These are phyloP conservation scores for Saturnia pavonia DNA, from an alignment of 2,888 invertebrate genomes.

Conservation along the genomic window DNA sequence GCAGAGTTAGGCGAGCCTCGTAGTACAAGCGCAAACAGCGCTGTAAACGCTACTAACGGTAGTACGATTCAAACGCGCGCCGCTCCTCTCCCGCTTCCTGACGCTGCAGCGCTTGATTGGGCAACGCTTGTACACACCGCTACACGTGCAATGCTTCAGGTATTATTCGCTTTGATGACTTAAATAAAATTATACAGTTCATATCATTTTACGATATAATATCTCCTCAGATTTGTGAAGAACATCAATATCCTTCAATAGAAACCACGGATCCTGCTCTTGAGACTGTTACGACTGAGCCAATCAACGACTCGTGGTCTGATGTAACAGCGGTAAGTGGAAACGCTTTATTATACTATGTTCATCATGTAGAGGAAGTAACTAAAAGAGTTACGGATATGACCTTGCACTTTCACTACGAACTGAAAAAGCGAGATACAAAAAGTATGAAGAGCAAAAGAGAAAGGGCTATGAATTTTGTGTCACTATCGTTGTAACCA, in stretches of 20 bases:
- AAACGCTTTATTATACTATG: constrained; percentile 20
- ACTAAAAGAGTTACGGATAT: too few relatives aligned
- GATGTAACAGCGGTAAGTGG: constrained; percentile 52
- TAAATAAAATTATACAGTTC: not conserved
- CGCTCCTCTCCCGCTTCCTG: constrained; percentile 82
- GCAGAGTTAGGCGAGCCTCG: constrained; percentile 83
- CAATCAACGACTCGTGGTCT: constrained; percentile 63
- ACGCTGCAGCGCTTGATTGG: constrained; percentile 89
- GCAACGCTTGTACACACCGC: constrained; percentile 90
- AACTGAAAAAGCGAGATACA: too few relatives aligned
- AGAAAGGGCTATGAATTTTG: too few relatives aligned
- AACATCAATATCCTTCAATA: constrained; percentile 76
- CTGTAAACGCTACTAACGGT: constrained; percentile 24
- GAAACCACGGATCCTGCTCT: constrained; percentile 65
- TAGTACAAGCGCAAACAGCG: constrained; percentile 72
- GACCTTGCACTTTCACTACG: too few relatives aligned
- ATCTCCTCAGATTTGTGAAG: constrained; percentile 69
- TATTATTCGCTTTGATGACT: constrained; percentile 31
- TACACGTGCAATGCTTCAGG: constrained; percentile 86
- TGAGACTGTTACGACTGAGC: constrained; percentile 56
- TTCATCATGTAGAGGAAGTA: too few relatives aligned
- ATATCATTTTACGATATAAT: not conserved
- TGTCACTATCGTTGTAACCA: too few relatives aligned
- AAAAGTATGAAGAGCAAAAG: too few relatives aligned
- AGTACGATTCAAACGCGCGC: not conserved